Base-by-base conservation (phyloP, 1,140 invertebrate genomes). In the Archivesica marissinica region DNA sequence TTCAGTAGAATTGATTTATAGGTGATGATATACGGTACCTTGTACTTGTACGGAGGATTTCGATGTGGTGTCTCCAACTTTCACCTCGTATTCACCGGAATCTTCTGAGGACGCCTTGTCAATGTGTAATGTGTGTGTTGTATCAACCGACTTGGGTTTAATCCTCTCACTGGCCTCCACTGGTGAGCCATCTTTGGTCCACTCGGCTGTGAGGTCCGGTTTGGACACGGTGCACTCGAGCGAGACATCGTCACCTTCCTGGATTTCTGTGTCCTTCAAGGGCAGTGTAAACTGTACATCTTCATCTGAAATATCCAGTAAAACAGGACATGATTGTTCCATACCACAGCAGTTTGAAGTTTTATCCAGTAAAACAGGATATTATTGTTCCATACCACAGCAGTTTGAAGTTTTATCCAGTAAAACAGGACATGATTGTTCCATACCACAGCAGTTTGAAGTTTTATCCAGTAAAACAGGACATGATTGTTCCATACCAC, bases 181-280 rank as follows among this genome's bases (percentile, higher is more conserved):
- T 17, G 72, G 81, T 13, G 56, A 50, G 15, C 95, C 95, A 89
- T 97, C 96, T 91, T 97, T 97, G 15, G 95, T 96, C 99, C 99
- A 99, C 88, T 97, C 96, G 86, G 99, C 96, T 11, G 84, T 78
- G 15, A 89, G 20, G 95, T 97, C 6, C 97, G 98, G 80, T 96
- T 97, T 20, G 98, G 99, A 91, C 9, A 94, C 76, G 35, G 89
- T 88, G 81, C 91, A 93, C 83, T 93, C 92, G 56, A 94, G 88
- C 2, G 95, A 96, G 1, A 97, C 97, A 88, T 96, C 96, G 89
- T 97, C 97, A 35, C 97, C 97, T 93, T 96, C 96, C 3, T 96
- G 96, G 38, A 98, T 96, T 11, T 95, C 96, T 70, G 96, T 95
- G 91, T 99, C 96, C 91, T 96, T 95, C 89, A 99, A 74, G 28